Base-by-base conservation (phyloP, 2,113 vertebrate genomes). In the Psittacula cyanocephala region DNA sequence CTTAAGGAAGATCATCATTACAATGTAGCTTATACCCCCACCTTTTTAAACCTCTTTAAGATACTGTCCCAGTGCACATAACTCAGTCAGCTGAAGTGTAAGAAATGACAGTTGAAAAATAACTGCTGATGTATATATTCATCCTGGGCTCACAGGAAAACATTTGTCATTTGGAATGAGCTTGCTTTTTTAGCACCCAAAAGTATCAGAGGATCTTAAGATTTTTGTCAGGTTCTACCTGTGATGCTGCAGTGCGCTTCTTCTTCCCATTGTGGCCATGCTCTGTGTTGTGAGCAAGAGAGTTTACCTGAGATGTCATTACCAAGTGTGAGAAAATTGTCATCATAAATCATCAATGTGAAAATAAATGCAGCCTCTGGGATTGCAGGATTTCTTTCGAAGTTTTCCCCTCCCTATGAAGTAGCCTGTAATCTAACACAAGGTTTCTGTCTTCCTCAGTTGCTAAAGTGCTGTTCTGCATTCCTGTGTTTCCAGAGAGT, bases 401-500 rank as follows among this genome's bases (percentile, higher is more conserved):
- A 37, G 49, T 37, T 52, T 81, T 75, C 7, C 3, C 22, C 47
- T 63, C 52, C 13, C 81, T 93, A 6, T 0, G 0, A 64, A 50
- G 20, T 46, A 29, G 44, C 29, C 52, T 65, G 47, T 92, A 84
- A 75, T 25, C 28, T 47, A 41, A 50, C 7, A 8, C 10, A 49
- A 46, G 20, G 9, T 74, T 93, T 90, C 75, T 65, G 47, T 65
- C 50, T 57, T 81, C 33, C 53, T 76, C 28, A 35, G 44, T 71
- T 69, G 49, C 53, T 62, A 0, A 83, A 95, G 64, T 55, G 43
- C 57, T 63, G 47, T 52, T 86, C 25, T 79, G 39, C 67, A 44
- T 91, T 67, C 83, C 55, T 62, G 33, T 27, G 86, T 79, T 96
- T 93, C 92, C 86, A 79, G 72, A 80, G 90, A 81, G 81, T 93